Evolutionary conservation across 1,140 invertebrate genomes (phyloP), one percentile per base, ranked within the genome.

Genomic region (Camponotus floridanus): DNA sequence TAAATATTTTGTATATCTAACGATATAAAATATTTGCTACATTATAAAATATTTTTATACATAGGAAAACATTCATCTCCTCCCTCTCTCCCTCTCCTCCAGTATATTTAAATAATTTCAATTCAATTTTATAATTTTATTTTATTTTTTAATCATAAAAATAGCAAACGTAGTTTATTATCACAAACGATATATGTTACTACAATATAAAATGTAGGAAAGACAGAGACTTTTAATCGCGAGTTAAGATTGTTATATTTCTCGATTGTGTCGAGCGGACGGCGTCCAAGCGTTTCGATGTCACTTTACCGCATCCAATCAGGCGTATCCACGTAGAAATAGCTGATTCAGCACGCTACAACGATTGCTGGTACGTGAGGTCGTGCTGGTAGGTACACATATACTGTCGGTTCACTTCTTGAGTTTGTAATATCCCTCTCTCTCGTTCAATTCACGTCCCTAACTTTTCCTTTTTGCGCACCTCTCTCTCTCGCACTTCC

Each of bases 281-380:
- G 86, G 31, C 85, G 89, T 92, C 88, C 89, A 91, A 92, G 81
- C 86, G 86, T 91, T 87, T 86, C 88, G 70, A 88, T 89, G 87
- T 92, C 90, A 90, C 90, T 90, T 88, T 89, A 88, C 81, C 73
- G 87, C 83, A 86, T 89, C 92, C 91, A 92, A 92, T 92, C 91
- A 92, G 76, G 84, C 86, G 87, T 91, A 71, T 83, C 79, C 80
- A 88, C 76, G 91, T 90, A 87, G 86, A 92, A 92, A 90, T 92
- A 86, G 91, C 91, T 92, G 91, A 78, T 88, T 90, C 91, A 92
- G 91, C 91, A 86, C 76, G 57, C 76, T 90, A 91, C 87, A 91
- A 65, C 86, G 81, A 90, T 89, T 80, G 86, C 86, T 48, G 62
- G 71, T 91, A 92, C 92, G 90, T 92, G 92, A 92, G 89, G 86